Evolutionary conservation across 2,113 vertebrate genomes (phyloP), one percentile per base, ranked within the genome.

Genomic region (Gallinago jamesoni): DNA sequence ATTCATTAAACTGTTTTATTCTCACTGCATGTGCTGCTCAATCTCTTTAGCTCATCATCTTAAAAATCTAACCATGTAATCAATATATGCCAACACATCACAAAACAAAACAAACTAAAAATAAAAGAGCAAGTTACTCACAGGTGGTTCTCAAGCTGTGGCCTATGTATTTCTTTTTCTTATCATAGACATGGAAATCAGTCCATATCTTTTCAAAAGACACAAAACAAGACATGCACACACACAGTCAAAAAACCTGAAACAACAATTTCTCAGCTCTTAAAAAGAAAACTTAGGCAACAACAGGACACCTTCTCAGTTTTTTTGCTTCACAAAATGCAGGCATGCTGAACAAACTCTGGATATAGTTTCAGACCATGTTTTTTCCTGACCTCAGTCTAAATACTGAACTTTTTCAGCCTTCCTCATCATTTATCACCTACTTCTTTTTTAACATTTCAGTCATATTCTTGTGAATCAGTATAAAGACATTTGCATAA

Each of bases 91-190:
- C 93, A 93, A 91, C 50, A 69, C 47, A 93, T 70, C 87, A 94
- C 41, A 81, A 84, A 94, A 81, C 59, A 86, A 80, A 84, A 70
- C 2, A 4, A 89, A 81, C 50, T 93, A 75, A 93, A 95, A 96
- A 96, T 74, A 93, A 84, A 84, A 50, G 41, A 93, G 45, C 69
- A 74, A 84, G 68, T 50, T 91, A 45, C 60, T 89, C 68, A 70
- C 89, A 97, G 84, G 93, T 95, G 69, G 69, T 50, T 94, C 73
- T 81, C 89, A 96, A 94, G 73, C 81, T 94, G 84, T 78, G 52
- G 60, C 60, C 64, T 55, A 2, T 28, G 68, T 57, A 91, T 79
- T 81, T 55, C 69, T 69, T 60, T 68, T 66, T 55, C 67, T 56
- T 74, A 27, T 53, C 74, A 68, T 15, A 93, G 52, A 41, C 41